These are phyloP conservation scores for Tadarida brasiliensis DNA, from an alignment of 2,797 vertebrate genomes.

Conservation along the genomic window DNA sequence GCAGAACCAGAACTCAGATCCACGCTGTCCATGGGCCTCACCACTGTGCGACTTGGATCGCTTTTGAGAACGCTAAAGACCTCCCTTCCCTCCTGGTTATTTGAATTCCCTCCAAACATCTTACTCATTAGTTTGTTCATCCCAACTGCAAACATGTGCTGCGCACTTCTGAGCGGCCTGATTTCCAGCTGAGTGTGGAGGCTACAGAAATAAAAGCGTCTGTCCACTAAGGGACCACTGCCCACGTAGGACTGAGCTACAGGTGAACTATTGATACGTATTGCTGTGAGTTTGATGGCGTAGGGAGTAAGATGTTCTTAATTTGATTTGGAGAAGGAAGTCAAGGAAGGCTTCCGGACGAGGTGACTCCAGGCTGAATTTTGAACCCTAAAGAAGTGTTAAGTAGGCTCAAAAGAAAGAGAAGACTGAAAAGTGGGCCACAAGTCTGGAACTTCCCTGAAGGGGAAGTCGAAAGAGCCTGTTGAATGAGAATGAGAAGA, in stretches of 20 bases:
- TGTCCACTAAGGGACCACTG: background rate
- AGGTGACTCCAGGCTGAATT: background rate
- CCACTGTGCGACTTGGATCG: background rate
- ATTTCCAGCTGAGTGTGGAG: background rate
- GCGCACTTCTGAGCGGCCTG: background rate
- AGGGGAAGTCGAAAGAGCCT: background rate
- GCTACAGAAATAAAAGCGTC: background rate
- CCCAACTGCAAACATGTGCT: background rate
- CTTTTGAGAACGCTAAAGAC: background rate
- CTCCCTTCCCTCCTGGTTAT: background rate
- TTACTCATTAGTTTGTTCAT: background rate
- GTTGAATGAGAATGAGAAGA: background rate
- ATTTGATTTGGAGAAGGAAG: background rate
- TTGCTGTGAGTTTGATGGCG: background rate
- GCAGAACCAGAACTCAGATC: background rate
- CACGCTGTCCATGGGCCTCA: background rate
- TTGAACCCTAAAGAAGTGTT: slow-evolving; percentile 2
- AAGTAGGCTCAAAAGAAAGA: background rate
- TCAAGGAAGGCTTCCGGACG: slow-evolving; percentile 15
- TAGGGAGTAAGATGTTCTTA: background rate
- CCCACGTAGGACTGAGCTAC: background rate
- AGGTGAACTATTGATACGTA: background rate
- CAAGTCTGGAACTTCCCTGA: background rate
- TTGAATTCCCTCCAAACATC: background rate
- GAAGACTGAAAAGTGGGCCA: background rate